Evolutionary conservation across 2,113 vertebrate species (phyloP).

Genomic region (Prolemur simus): DNA sequence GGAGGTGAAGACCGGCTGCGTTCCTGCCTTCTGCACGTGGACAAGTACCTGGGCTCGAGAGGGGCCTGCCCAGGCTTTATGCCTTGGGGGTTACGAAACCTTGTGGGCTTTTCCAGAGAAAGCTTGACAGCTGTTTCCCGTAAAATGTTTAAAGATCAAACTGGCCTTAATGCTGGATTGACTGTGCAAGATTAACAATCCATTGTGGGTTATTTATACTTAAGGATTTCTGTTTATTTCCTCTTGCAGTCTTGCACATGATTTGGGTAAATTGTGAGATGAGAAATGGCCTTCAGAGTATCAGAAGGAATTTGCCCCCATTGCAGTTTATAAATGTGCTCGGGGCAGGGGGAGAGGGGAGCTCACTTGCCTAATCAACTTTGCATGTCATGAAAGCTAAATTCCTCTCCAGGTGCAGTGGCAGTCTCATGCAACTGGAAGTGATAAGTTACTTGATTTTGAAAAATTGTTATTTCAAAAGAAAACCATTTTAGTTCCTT

Average conservation of each 20-base stretch:
- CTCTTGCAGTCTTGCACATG: conserved; percentile 14
- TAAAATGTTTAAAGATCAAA: conserved; percentile 30
- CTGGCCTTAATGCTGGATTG: neutral
- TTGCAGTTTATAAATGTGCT: neutral
- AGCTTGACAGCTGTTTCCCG: conserved; percentile 54
- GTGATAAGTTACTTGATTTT: neutral
- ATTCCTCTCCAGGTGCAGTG: conserved; percentile 46
- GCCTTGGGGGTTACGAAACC: neutral
- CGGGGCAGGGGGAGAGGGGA: neutral
- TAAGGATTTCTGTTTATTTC: conserved; percentile 17
- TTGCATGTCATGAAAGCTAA: conserved; percentile 51
- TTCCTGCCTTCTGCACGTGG: neutral
- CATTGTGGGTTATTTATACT: neutral
- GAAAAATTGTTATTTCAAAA: neutral
- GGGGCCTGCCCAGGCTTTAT: neutral
- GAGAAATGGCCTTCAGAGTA: conserved; percentile 34
- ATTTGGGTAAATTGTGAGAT: conserved; percentile 57
- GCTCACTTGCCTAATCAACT: conserved; percentile 46
- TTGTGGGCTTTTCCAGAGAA: neutral
- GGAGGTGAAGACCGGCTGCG: conserved; percentile 71
- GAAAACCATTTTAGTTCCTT: neutral
- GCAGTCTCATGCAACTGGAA: neutral
- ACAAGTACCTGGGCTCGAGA: neutral
- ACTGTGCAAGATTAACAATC: neutral
- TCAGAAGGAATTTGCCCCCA: conserved; percentile 17